Evolutionary conservation across 2,797 vertebrate species (phyloP), one percentile per base, ranked within the genome.

Genomic region (Luscinia luscinia): DNA sequence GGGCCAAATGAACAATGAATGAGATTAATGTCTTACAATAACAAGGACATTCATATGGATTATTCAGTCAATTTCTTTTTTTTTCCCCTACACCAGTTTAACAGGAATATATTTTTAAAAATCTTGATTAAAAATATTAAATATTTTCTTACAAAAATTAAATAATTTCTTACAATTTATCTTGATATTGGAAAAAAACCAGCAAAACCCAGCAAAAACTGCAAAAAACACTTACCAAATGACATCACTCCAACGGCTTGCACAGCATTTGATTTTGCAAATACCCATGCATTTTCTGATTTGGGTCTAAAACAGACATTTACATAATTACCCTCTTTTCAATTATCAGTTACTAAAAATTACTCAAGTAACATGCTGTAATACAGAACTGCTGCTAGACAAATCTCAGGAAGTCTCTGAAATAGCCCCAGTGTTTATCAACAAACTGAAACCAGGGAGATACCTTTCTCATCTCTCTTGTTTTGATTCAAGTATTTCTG

Each of bases 211-310:
- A 13, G 18, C 5, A 52, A 52, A 30, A 32, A 22, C n/a, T 6
- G 32, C 16, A 84, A 91, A 72, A 74, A 69, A 2, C 17, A 98
- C 98, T 98, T 97, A 99, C 99, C 99, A 97, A 99, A 99, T 77
- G 99, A 99, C 99, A 99, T 99, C 32, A 99, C 98, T 38, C 98
- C 99, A 66, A 99, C 68, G 2, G 99, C 99, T 97, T 99, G 99
- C 75, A 99, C 94, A 52, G 98, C 98, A 87, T 98, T 99, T 97
- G 98, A 97, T 85, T 98, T 98, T 94, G 98, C 99, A 98, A 99
- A 99, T 38, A 94, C 95, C 99, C 99, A 99, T 6, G 99, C 98
- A 64, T 98, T 96, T 80, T 98, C 98, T 94, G 99, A 98, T 38
- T 98, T 98, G 46, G 97, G 96, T 95, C 99, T 99, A 92, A 72